Percentiles rank a stretch among this genome's conserved stretches.
Evolutionary conservation across 2,888 invertebrate species (phyloP).

Genomic region (Melanotus villosus): DNA sequence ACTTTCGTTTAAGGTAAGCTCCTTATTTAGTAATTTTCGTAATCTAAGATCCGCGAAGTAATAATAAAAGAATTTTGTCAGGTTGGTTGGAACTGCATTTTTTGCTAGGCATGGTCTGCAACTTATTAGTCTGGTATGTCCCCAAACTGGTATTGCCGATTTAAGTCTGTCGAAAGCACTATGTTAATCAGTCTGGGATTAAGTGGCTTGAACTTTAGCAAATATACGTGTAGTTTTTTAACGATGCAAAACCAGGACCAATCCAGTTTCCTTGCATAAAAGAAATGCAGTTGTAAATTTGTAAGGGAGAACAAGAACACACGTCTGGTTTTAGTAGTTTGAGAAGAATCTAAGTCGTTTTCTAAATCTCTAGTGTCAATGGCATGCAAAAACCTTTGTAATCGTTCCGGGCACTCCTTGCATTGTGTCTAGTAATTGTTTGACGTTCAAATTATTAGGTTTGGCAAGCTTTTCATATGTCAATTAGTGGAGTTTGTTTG

Average conservation of each 20-base stretch:
- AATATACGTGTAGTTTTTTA: slow-evolving; percentile 7
- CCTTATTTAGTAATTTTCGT: too few species aligned
- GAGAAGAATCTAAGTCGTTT: background rate
- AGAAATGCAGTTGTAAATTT: background rate
- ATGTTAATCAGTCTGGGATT: slow-evolving; percentile 23
- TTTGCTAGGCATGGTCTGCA: slow-evolving; percentile 26
- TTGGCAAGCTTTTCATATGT: slow-evolving; percentile 16
- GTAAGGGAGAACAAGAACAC: background rate
- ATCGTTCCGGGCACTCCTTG: slow-evolving; percentile 11
- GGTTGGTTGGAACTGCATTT: slow-evolving; percentile 18
- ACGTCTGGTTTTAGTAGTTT: too few species aligned
- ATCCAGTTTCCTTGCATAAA: background rate
- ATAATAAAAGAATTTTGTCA: slow-evolving; percentile 11
- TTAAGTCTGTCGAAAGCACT: slow-evolving; percentile 18
- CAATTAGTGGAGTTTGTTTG: slow-evolving; percentile 5
- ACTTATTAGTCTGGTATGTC: slow-evolving; percentile 32
- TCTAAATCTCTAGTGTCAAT: slow-evolving; percentile 6
- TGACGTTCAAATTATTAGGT: slow-evolving; percentile 13
- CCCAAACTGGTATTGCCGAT: slow-evolving; percentile 30
- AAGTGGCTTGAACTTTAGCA: slow-evolving; percentile 14
- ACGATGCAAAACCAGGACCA: background rate
- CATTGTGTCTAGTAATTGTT: slow-evolving; percentile 18
- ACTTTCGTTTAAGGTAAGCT: too few species aligned
- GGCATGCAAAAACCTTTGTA: slow-evolving; percentile 12
- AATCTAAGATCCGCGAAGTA: slow-evolving; percentile 5